Evolutionary conservation across 2,113 vertebrate genomes (phyloP).

Genomic region (Nerophis lumbriciformis): DNA sequence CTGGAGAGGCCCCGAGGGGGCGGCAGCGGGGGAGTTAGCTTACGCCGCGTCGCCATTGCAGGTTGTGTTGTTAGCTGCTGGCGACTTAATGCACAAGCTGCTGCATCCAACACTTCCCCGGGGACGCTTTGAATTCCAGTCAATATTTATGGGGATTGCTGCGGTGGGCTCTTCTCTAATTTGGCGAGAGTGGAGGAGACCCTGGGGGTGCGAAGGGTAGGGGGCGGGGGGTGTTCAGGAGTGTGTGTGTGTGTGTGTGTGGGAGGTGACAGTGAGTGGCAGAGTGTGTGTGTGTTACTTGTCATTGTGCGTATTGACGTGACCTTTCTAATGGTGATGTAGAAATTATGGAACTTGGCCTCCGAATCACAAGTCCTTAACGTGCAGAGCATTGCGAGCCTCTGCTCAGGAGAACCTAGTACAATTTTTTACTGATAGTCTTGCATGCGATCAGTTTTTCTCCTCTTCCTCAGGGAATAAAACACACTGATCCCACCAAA

Average conservation of each 20-base stretch:
- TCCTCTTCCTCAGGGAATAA: no score
- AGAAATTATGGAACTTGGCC: slow-evolving; percentile 21
- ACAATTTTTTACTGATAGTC: no score
- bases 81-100: slow-evolving; percentile 49
- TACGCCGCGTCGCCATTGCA: slow-evolving; percentile 30
- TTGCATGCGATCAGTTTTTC: no score
- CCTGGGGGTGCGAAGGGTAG: slow-evolving; percentile 5
- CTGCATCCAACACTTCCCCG: slow-evolving; percentile 49
- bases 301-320: slow-evolving; percentile 28
- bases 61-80: slow-evolving; percentile 39
- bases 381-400: no score
- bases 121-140: slow-evolving; percentile 54
- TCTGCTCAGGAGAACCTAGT: no score
- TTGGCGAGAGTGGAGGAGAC: slow-evolving; percentile 44
- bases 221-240: neutral
- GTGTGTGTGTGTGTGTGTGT: neutral
- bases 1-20: neutral
- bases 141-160: slow-evolving; percentile 65
- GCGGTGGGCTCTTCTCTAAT: slow-evolving; percentile 55
- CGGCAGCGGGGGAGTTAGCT: slow-evolving; percentile 9
- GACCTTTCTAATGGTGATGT: slow-evolving; percentile 38
- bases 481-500: no score
- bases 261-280: neutral
- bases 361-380: no score
- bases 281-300: neutral